Base-by-base conservation (phyloP, 2,113 vertebrate genomes). In the Ctenomys sociabilis region DNA sequence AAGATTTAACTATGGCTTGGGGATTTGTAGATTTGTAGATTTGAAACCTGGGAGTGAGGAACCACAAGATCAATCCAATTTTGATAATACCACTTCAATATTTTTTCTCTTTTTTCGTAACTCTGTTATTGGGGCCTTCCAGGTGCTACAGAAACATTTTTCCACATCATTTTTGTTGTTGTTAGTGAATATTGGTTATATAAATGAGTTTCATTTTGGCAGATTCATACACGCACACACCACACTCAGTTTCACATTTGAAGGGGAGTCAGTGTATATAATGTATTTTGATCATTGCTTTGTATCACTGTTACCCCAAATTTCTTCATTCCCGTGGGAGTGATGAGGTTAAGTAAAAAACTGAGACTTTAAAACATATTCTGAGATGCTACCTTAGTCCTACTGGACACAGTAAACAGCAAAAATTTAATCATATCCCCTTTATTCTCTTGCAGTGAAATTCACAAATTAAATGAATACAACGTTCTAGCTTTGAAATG, bases 401-500 rank as follows among this genome's bases (percentile, higher is more conserved):
- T 84, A 8, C 72, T 78, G 16, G n/a, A 80, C 64, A 88, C 78
- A 91, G 49, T 72, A 5, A 7, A 77, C 24, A 84, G 24, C 66
- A 87, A 30, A 80, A 85, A 82, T 96, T 95, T 94, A 83, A n/a
- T 35, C 24, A 10, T 54, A 14, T 2, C 61, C 64, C 6, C 26
- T 61, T 80, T 57, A 59, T 13, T 54, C 4, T 49, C 57, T 30
- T 72, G 54, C 45, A 63, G 17, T 91, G 73, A 66, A 54, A 88
- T 63, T 86, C 78, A 17, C 64, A 82, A 77, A 68, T 84, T 70
- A 52, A 91, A 93, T n/a, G n/a, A 81, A 49, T 54, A 81, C 37
- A 89, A 64, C 84, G 32, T 40, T 54, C 57, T 84, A 32, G 45
- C 90, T 80, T 94, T 82, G 63, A 43, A 86, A 85, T 93, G 64